Evolutionary conservation across 2,888 invertebrate genomes (phyloP), one percentile per base, ranked within the genome.

Genomic region (Melieria crassipennis): DNA sequence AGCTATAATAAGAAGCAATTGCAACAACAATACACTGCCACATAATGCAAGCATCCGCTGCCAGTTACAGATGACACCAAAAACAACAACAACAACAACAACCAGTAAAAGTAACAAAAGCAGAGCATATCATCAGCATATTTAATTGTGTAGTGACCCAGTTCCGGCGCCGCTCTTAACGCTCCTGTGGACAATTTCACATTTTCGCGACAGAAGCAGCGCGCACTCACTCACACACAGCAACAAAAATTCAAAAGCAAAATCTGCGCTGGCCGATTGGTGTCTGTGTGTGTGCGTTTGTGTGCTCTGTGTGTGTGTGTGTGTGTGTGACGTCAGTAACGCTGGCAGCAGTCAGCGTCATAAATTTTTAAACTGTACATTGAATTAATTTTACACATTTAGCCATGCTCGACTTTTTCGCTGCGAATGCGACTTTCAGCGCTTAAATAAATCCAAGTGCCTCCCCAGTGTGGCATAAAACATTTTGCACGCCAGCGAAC

Each of bases 381-480:
- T 30, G 30, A 30, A 30, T 30, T 30, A 30, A 30, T 30, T 30
- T 30, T 30, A 1, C 2, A 30, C 30, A 30, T 30, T 30, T 30
- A 30, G 30, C 30, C 30, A 30, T 30, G 30, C 30, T 30, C 30
- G 30, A 30, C 30, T 30, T 30, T 30, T 30, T 30, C 30, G 30
- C 30, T 30, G 30, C 30, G 30, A 30, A 30, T 30, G 30, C 30
- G 30, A 30, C 30, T 30, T 30, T 30, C 30, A n/a, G 52, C 11
- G 9, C 52, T 52, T 30, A 64, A 63, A 69, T 64, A 57, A 63
- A 69, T 69, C 64, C 50, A 64, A 64, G 58, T 69, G 69, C 13
- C 11, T 57, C 63, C 69, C 69, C 7, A 43, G 69, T 48, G 69
- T 16, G 43, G 50, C 48, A 69, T 69, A 58, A 69, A 69, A 57